phyloP scores from a whole-genome alignment of 2,888 invertebrate genomes.

The Steinernema carpocapsae region DNA sequence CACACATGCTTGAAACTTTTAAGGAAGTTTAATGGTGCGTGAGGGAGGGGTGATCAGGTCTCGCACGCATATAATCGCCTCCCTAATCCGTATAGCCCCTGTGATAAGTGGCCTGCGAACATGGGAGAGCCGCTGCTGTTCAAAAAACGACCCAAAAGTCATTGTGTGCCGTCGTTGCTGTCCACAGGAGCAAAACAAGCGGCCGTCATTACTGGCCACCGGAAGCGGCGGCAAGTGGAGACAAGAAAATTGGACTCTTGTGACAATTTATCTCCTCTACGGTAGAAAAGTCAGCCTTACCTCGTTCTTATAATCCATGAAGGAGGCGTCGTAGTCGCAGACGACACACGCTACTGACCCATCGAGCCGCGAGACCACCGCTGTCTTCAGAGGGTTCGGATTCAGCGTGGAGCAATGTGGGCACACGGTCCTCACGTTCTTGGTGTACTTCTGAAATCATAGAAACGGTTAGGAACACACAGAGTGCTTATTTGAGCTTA shows the following conservation, averaged over 20 bases:
- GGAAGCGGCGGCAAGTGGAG: constrained; percentile 18
- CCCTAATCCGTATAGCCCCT: constrained; percentile 10
- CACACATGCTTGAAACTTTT: not conserved
- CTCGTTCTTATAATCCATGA: constrained; percentile 20
- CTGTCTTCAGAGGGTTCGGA: not conserved
- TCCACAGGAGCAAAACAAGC: not conserved
- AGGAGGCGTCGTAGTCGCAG: not conserved
- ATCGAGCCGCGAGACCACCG: constrained; percentile 1
- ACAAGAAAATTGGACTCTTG: constrained; percentile 29
- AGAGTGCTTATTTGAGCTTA: too few species aligned
- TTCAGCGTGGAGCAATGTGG: not conserved
- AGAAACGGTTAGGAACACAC: too few species aligned
- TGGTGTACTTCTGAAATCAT: constrained; percentile 13
- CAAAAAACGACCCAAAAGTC: constrained; percentile 1
- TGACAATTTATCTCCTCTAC: constrained; percentile 26
- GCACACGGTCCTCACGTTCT: not conserved
- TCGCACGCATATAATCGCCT: not conserved
- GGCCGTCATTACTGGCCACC: constrained; percentile 3
- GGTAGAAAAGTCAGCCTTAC: not conserved
- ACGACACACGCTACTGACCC: not conserved
- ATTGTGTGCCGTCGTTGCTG: not conserved
- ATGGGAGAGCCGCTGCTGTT: too few species aligned
- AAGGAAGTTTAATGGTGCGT: not conserved
- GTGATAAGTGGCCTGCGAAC: too few species aligned
- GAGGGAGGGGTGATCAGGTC: not conserved